These are phyloP conservation scores for Thecocarcelia acutangulata DNA, from an alignment of 2,888 invertebrate species.

Conservation along the genomic window DNA sequence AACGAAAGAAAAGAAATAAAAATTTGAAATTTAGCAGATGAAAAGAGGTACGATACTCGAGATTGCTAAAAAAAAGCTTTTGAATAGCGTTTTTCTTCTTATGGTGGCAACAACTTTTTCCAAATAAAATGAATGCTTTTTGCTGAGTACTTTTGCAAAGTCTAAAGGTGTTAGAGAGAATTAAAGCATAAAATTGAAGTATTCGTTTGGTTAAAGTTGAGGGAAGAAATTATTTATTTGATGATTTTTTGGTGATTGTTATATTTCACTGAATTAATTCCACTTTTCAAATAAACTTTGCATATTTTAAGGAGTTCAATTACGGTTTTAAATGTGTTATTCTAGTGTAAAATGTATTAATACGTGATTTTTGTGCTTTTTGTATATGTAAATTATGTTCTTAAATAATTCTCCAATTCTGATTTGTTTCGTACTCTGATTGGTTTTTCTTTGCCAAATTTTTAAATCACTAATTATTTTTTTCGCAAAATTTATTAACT, in stretches of 20 bases:
- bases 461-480: too few species aligned
- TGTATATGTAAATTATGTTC: too few species aligned
- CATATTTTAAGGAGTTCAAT: background rate
- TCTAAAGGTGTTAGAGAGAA: constrained; percentile 37
- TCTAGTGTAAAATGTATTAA: too few species aligned
- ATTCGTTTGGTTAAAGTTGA: background rate
- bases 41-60: constrained; percentile 20
- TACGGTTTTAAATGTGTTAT: background rate
- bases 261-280: background rate
- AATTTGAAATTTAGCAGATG: background rate
- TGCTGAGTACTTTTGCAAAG: background rate
- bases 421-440: too few species aligned
- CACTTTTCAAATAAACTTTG: background rate
- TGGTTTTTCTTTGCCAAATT: too few species aligned
- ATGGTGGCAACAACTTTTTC: background rate
- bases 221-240: background rate
- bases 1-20: background rate
- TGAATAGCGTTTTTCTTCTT: background rate
- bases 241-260: background rate
- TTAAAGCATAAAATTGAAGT: constrained; percentile 20
- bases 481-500: too few species aligned
- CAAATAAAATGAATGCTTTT: constrained; percentile 30
- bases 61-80: constrained; percentile 13
- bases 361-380: too few species aligned
- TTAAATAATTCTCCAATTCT: too few species aligned